phyloP scores from a whole-genome alignment of 2,888 invertebrate species.

The Scaptodrosophila latifasciaeformis region DNA sequence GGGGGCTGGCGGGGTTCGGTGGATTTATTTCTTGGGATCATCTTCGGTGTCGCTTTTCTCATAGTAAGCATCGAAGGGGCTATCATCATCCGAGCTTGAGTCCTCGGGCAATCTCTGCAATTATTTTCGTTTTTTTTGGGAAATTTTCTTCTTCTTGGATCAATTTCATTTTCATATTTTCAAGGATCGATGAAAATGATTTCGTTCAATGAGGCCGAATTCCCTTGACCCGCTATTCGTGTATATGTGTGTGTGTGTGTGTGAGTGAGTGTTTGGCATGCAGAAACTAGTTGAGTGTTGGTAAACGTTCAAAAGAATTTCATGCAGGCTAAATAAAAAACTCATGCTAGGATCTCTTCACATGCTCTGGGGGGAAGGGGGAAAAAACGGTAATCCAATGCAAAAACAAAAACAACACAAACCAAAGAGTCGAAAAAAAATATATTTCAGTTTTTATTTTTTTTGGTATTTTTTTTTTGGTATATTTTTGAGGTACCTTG shows the following conservation, averaged over 20 bases:
- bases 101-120: conserved; percentile 73
- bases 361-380: neutral
- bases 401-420: conserved; percentile 29
- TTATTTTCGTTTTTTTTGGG: conserved; percentile 28
- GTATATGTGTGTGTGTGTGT: no score
- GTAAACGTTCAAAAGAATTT: no score
- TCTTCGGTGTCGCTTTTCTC: conserved; percentile 70
- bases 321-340: no score
- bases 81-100: conserved; percentile 73
- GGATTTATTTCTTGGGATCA: conserved; percentile 51
- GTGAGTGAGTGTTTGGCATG: no score
- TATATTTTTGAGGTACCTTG: conserved; percentile 76
- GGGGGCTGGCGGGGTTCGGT: no score
- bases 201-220: no score
- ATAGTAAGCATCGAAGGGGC: conserved; percentile 72
- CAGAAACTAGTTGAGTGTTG: no score
- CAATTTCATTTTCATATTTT: no score
- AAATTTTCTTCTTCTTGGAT: neutral
- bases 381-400: conserved; percentile 21
- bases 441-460: no score
- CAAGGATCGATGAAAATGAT: no score
- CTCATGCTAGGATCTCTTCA: conserved; percentile 13
- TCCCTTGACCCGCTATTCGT: no score
- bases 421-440: conserved; percentile 21
- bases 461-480: no score